Evolutionary conservation across 2,888 invertebrate species (phyloP).

Genomic region (Philereme transversata): DNA sequence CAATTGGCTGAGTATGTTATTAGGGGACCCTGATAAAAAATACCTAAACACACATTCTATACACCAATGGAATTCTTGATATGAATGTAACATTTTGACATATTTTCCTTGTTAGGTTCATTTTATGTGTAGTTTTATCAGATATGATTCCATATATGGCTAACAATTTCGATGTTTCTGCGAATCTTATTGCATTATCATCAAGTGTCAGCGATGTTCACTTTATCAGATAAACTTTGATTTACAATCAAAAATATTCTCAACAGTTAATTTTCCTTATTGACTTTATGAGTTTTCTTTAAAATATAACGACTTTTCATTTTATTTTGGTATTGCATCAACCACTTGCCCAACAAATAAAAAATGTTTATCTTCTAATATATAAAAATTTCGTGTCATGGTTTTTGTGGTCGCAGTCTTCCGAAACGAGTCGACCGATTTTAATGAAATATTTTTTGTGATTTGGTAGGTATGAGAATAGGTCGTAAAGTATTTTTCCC

Average conservation of each 20-base stretch:
- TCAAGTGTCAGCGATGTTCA: constrained; percentile 21
- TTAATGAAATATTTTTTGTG: too few species aligned
- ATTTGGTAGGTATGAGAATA: too few species aligned
- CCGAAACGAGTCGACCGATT: too few species aligned
- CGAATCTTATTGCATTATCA: constrained; percentile 33
- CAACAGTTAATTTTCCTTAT: constrained; percentile 30
- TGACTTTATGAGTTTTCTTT: constrained; percentile 21
- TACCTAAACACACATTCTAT: not conserved
- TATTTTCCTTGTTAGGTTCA: constrained; percentile 35
- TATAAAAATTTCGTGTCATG: too few species aligned
- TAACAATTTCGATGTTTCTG: constrained; percentile 34
- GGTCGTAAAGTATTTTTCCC: too few species aligned
- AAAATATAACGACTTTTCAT: constrained; percentile 24
- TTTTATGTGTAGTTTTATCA: constrained; percentile 7
- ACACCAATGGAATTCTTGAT: constrained; percentile 12
- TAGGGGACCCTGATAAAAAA: constrained; percentile 3
- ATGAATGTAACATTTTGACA: constrained; percentile 34
- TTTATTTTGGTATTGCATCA: too few species aligned
- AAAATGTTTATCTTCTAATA: too few species aligned
- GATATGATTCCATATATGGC: constrained; percentile 36
- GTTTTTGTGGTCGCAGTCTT: too few species aligned
- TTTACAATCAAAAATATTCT: constrained; percentile 24
- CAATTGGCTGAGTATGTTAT: constrained; percentile 59
- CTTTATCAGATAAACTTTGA: constrained; percentile 28
- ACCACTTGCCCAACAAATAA: too few species aligned